Evolutionary conservation across 2,113 vertebrate genomes (phyloP), one percentile per base, ranked within the genome.

Genomic region (Nasalis larvatus): DNA sequence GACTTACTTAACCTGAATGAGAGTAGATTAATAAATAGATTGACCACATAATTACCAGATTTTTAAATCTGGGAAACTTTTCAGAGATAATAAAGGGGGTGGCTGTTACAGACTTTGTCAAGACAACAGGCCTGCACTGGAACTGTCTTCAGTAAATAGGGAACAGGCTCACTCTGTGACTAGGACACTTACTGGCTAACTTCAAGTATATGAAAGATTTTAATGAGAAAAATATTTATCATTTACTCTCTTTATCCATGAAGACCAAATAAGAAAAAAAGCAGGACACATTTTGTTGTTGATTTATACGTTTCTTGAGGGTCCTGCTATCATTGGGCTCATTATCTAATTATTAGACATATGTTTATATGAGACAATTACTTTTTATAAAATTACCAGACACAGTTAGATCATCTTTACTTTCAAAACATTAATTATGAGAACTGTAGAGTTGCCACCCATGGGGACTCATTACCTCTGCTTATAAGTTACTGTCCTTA

Each of bases 161-260:
- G 21, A 63, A 84, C 8, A 25, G 42, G 32, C 25, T 73, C 47
- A 18, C 4, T 83, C 68, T 56, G 18, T 78, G 45, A 91, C 27
- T 17, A 23, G 8, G 35, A 91, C 42, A 66, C 17, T 63, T 45
- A 23, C 3, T 45, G 66, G 32, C 47, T 88, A 27, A 82, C 40
- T 86, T 80, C 42, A 92, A 92, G n/a, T n/a, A 66, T 32, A 63
- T 71, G 35, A 87, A 82, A 1, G 10, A 95, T 84, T 92, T 94
- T 89, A 91, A 83, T n/a, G 16, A 89, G 68, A 88, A 97, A 96
- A n/a, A 54, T 77, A 66, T 68, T 86, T 60, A 89, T 81, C 13
- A 54, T 66, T 94, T 87, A 78, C 16, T 83, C 7, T 80, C 80
- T 2, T 73, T 77, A 86, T 86, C 25, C 54, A 84, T 18, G 10